Conservation (phyloP, 64 coral and sea anemone species). For the Orbicella faveolata region DNA sequence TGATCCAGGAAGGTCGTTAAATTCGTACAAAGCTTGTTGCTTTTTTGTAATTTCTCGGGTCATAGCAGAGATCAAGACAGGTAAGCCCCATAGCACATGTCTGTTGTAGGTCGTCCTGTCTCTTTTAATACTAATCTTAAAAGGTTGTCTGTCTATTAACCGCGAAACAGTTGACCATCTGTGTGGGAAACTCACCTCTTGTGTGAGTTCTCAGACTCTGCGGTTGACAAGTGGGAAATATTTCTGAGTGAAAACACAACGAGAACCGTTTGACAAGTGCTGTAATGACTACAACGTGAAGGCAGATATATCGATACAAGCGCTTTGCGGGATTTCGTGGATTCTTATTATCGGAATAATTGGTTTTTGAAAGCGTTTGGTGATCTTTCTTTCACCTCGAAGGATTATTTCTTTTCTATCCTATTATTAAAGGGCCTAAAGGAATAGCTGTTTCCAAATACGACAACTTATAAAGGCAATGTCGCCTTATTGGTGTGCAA, state of each 20-base stretch:
- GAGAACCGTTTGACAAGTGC: not conserved
- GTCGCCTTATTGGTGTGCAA: not conserved
- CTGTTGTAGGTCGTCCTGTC: not conserved
- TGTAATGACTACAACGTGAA: not conserved
- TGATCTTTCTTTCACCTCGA: constrained; percentile 34
- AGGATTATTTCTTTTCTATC: constrained; percentile 45
- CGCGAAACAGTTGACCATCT: constrained; percentile 4
- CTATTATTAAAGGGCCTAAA: constrained; percentile 34
- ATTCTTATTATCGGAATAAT: constrained; percentile 47
- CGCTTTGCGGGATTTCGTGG: constrained; percentile 22
- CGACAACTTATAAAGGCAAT: constrained; percentile 18
- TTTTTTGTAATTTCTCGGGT: not conserved
- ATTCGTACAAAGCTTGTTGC: not conserved
- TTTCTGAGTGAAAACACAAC: not conserved
- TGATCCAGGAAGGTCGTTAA: constrained; percentile 5
- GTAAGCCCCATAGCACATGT: not conserved
- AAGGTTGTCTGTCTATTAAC: constrained; percentile 13
- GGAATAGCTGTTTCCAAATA: not conserved
- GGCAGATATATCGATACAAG: not conserved
- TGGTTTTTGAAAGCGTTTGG: constrained; percentile 41
- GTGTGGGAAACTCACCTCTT: not conserved
- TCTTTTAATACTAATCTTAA: constrained; percentile 1
- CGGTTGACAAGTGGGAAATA: not conserved
- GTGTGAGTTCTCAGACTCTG: not conserved
- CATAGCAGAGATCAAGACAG: not conserved